Conservation (phyloP, 2,888 invertebrate genomes). For the Gibbula magus region DNA sequence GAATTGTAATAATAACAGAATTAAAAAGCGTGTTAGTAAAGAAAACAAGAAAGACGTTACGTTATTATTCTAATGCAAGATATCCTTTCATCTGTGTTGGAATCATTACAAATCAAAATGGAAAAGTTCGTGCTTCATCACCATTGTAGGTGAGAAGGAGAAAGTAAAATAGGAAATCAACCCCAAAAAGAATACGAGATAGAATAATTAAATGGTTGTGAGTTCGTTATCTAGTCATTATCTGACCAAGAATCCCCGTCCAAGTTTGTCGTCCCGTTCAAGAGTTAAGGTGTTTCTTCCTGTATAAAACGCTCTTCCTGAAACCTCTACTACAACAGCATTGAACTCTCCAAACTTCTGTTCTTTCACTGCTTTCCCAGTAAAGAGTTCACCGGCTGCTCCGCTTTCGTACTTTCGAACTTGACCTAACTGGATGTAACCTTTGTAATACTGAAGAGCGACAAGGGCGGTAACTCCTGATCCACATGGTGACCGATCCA, state of each 20-base stretch:
- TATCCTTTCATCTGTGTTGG: no score
- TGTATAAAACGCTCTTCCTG: constrained; percentile 65
- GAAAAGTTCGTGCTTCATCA: no score
- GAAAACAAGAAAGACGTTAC: no score
- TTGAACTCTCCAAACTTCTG: constrained; percentile 48
- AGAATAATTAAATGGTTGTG: no score
- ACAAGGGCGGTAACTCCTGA: constrained; percentile 74
- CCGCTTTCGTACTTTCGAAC: constrained; percentile 61
- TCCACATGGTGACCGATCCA: constrained; percentile 75
- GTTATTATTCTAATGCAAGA: no score
- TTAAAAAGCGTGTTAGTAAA: no score
- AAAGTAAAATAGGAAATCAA: no score
- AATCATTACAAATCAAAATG: no score
- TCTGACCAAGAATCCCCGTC: constrained; percentile 65
- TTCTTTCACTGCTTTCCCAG: constrained; percentile 46
- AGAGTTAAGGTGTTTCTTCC: constrained; percentile 64
- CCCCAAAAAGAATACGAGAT: no score
- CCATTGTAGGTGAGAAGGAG: no score
- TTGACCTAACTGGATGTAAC: constrained; percentile 61
- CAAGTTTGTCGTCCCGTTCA: constrained; percentile 69
- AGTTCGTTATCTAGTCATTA: constrained; percentile 5
- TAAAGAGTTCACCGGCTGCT: constrained; percentile 59
- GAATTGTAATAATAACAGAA: no score
- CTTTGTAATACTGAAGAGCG: constrained; percentile 67
- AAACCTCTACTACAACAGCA: constrained; percentile 74